phyloP scores from a whole-genome alignment of 2,113 vertebrate genomes.

The Nestor notabilis region DNA sequence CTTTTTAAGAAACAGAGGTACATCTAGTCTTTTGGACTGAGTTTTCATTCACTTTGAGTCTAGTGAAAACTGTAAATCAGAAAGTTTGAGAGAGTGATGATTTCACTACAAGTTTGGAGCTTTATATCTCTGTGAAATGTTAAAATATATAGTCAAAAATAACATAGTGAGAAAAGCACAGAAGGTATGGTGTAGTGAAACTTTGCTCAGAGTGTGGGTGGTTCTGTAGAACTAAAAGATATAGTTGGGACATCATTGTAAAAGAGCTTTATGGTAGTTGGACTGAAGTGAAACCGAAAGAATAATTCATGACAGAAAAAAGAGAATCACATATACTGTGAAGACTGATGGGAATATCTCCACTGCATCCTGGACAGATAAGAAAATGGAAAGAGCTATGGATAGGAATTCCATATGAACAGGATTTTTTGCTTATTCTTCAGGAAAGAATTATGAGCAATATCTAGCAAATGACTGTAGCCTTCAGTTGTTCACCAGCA shows the following conservation, averaged over 20 bases:
- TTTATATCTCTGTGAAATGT: not conserved
- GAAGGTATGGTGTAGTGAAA: not conserved
- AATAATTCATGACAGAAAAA: not conserved
- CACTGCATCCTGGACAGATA: not conserved
- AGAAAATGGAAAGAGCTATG: not conserved
- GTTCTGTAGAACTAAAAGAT: not conserved
- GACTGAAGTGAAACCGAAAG: not conserved
- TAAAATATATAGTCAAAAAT: slow-evolving; percentile 21
- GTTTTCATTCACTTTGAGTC: not conserved
- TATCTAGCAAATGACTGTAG: not conserved
- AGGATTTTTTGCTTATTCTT: not conserved
- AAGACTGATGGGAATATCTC: not conserved
- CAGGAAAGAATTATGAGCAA: not conserved
- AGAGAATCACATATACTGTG: not conserved
- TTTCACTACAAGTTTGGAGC: not conserved
- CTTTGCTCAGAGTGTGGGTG: slow-evolving; percentile 12
- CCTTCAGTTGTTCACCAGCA: not conserved
- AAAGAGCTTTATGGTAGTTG: not conserved
- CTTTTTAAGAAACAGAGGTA: not conserved
- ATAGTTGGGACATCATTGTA: not conserved
- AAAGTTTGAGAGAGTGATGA: not conserved
- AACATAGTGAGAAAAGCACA: slow-evolving; percentile 5
- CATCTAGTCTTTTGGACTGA: not conserved
- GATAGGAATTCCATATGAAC: not conserved
- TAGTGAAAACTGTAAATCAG: not conserved